Base-by-base conservation (phyloP, 2,797 vertebrate species). In the Rhinoraja longicauda region DNA sequence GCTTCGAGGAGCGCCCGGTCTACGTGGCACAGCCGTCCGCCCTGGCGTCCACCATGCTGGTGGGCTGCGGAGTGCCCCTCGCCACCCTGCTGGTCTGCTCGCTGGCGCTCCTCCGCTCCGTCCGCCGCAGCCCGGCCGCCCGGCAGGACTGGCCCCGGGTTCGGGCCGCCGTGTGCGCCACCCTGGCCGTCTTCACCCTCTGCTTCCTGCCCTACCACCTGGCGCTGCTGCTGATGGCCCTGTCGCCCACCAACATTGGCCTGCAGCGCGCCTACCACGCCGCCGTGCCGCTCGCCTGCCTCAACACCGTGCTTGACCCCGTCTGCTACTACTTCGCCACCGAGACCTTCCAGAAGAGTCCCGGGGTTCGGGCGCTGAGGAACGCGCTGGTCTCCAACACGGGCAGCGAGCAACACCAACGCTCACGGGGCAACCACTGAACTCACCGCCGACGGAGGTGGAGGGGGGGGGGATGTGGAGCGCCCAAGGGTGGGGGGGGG, bases 171-270 rank as follows among this genome's bases (percentile, higher is more conserved):
- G 93, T 97, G 0, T 21, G 39, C 7, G 70, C 94, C 77, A 96
- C 95, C 82, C 76, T 96, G 93, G 0, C 94, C 9, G 95, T 97
- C 82, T 97, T 97, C 93, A 93, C 97, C 0, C 5, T 95, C 59
- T 97, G 97, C 94, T 97, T 97, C 93, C 93, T 97, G 64, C 97
- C 97, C 0, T 97, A 97, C 93, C 96, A 97, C 39, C 2, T 86
- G 19, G 94, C 94, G 17, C 93, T 97, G 53, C 32, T 90, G 19
- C 70, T 72, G 21, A 2, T 72, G 21, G 21, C 45, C 17, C 24
- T 95, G 92, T 32, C 19, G 0, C 9, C 95, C 64, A 7, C 90
- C 39, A 26, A 1, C 0, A 93, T 79, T 1, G 67, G 5, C 62
- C 1, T 45, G 4, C 4, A 4, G 0, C 45, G 2, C 0, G n/a